Evolutionary conservation across 2,797 vertebrate genomes (phyloP), one percentile per base, ranked within the genome.

Genomic region (Syndactyla subalaris): DNA sequence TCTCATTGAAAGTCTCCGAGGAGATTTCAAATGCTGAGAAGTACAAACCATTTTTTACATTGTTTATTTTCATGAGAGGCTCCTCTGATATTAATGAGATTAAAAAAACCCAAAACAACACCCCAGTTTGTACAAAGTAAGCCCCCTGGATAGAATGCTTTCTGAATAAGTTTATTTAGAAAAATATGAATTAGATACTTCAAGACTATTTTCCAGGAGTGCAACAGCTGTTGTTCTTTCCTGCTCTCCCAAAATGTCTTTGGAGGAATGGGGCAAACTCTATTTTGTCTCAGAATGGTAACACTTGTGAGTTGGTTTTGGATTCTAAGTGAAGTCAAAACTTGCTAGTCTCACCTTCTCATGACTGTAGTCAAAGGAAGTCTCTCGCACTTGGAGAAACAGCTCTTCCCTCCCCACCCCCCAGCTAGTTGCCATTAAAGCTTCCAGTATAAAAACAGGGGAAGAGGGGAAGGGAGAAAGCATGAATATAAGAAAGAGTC

Each of bases 221-320:
- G 30, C n/a, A 71, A 18, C 48, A 86, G 59, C 67, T 93, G 54
- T 78, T 88, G 34, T 14, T 75, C 29, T 73, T 91, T 70, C 38
- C 66, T 88, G 2, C 5, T 75, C 14, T 72, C 81, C 23, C 12
- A 79, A 39, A 65, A 58, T 6, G 0, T 36, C 89, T 88, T 90
- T 87, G 34, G 23, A 89, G 48, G 13, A 78, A 52, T 5, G 48
- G 39, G 27, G 27, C n/a, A 72, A 82, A 48, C 17, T 38, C 71
- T 83, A 12, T 74, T 92, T 74, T 52, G 30, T 48, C 20, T 92
- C 39, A 66, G 54, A 78, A 30, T 14, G 32, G 15, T 48, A 51
- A 75, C 7, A 7, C 30, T 67, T 95, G 65, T n/a, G 70, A 88
- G 63, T 86, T 90, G 15, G 45, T 86, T 90, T 90, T 86, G n/a